Evolutionary conservation across 2,797 vertebrate species (phyloP).

Genomic region (Ctenopoma kingsleyae): DNA sequence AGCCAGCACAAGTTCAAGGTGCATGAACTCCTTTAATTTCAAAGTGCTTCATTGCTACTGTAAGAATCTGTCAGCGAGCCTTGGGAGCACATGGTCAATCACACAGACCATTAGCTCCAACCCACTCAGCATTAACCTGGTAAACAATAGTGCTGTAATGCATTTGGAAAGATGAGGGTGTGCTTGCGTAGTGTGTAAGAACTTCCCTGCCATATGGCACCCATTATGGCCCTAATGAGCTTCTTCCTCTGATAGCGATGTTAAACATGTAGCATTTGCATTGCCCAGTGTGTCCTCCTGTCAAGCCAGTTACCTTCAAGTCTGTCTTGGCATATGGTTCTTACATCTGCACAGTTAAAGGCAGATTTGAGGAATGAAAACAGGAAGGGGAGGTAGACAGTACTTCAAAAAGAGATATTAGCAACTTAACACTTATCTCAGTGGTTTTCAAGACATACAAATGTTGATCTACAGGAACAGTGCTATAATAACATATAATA

Average conservation of each 20-base stretch:
- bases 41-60: slow-evolving; percentile 33
- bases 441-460: not conserved
- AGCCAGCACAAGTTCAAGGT: slow-evolving; percentile 20
- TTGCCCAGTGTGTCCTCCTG: slow-evolving; percentile 25
- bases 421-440: no score
- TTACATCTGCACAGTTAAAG: slow-evolving; percentile 26
- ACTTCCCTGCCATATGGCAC: slow-evolving; percentile 64
- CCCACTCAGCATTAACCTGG: slow-evolving; percentile 54
- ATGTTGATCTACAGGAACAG: slow-evolving; percentile 1
- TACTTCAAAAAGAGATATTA: slow-evolving; percentile 7
- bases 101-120: slow-evolving; percentile 54
- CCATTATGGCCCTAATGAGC: slow-evolving; percentile 66
- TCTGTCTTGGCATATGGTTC: slow-evolving; percentile 27
- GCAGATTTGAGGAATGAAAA: slow-evolving; percentile 39
- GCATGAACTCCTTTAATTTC: slow-evolving; percentile 29
- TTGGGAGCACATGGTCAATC: slow-evolving; percentile 56
- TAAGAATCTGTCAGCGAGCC: slow-evolving; percentile 37
- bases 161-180: slow-evolving; percentile 44
- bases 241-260: slow-evolving; percentile 67
- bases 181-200: slow-evolving; percentile 59
- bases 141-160: slow-evolving; percentile 58
- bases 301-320: slow-evolving; percentile 29
- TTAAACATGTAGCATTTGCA: slow-evolving; percentile 42
- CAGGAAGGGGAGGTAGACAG: slow-evolving; percentile 20
- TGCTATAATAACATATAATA: no score